Percentiles rank a stretch among this genome's conserved stretches.
Evolutionary conservation across 2,888 invertebrate species (phyloP).

Genomic region (Molorchus minor): DNA sequence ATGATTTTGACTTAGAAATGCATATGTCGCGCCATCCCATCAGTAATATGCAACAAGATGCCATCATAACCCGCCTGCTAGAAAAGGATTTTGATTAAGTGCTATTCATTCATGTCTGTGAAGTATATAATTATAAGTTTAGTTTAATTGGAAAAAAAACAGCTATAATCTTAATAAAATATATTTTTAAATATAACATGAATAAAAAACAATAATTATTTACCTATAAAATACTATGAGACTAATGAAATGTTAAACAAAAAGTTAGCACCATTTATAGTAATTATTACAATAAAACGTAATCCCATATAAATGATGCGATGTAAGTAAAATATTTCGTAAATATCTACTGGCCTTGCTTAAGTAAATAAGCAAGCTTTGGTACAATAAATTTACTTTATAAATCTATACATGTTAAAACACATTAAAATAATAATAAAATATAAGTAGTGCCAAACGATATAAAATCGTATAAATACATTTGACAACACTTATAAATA

Average conservation of each 20-base stretch:
- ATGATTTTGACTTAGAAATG: no score
- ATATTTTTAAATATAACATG: slow-evolving; percentile 62
- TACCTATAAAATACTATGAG: slow-evolving; percentile 42
- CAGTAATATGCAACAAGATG: no score
- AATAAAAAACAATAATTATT: slow-evolving; percentile 55
- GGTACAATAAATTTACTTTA: slow-evolving; percentile 43
- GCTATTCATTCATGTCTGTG: no score
- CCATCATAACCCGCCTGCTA: no score
- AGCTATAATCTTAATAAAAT: slow-evolving; percentile 55
- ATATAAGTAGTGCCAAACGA: slow-evolving; percentile 45
- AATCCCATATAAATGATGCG: slow-evolving; percentile 42
- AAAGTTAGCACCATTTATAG: slow-evolving; percentile 38
- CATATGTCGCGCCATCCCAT: no score
- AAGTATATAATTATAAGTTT: no score
- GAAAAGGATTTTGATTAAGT: no score
- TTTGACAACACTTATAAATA: slow-evolving; percentile 46
- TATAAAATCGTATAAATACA: slow-evolving; percentile 25
- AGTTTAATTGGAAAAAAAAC: neutral
- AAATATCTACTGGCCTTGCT: slow-evolving; percentile 48
- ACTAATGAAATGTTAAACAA: slow-evolving; percentile 46
- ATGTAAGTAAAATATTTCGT: slow-evolving; percentile 40
- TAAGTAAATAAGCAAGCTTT: slow-evolving; percentile 49
- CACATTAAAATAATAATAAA: slow-evolving; percentile 51
- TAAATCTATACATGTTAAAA: slow-evolving; percentile 51
- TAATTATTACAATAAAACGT: slow-evolving; percentile 48